Evolutionary conservation across 2,888 invertebrate species (phyloP).

Genomic region (Brachypalpus laphriformis): DNA sequence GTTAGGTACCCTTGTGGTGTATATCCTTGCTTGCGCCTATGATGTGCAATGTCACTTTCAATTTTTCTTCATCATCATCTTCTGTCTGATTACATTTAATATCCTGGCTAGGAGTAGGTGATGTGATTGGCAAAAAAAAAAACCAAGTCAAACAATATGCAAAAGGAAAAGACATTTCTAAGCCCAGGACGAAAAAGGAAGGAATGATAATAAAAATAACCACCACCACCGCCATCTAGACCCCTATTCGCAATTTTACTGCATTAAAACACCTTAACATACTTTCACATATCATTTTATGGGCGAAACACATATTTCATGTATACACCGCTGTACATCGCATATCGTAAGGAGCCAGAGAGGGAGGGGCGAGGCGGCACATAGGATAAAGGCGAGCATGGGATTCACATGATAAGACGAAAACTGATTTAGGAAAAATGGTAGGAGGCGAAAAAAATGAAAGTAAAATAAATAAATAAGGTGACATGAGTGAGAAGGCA

Average conservation of each 20-base stretch:
- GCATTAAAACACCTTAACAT: constrained; percentile 66
- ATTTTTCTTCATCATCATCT: constrained; percentile 50
- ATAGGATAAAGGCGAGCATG: constrained; percentile 49
- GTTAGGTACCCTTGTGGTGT: background rate
- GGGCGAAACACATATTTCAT: constrained; percentile 56
- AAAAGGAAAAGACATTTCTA: constrained; percentile 10
- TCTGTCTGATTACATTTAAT: constrained; percentile 70
- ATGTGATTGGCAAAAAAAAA: constrained; percentile 13
- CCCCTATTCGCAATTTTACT: constrained; percentile 49
- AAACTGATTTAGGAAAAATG: constrained; percentile 66
- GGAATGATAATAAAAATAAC: constrained; percentile 57
- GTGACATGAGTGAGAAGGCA: constrained; percentile 51
- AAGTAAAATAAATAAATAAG: constrained; percentile 55
- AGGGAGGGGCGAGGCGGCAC: background rate
- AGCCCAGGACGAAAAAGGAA: background rate
- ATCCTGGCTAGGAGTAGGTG: constrained; percentile 52
- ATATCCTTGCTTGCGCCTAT: constrained; percentile 33
- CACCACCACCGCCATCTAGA: background rate
- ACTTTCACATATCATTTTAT: constrained; percentile 60
- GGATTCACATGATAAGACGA: constrained; percentile 67
- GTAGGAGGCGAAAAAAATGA: background rate
- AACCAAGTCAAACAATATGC: constrained; percentile 30
- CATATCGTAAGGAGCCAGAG: background rate
- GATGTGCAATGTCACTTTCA: constrained; percentile 65
- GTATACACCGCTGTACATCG: constrained; percentile 4